phyloP scores from a whole-genome alignment of 2,113 vertebrate species.

The Gavia stellata region DNA sequence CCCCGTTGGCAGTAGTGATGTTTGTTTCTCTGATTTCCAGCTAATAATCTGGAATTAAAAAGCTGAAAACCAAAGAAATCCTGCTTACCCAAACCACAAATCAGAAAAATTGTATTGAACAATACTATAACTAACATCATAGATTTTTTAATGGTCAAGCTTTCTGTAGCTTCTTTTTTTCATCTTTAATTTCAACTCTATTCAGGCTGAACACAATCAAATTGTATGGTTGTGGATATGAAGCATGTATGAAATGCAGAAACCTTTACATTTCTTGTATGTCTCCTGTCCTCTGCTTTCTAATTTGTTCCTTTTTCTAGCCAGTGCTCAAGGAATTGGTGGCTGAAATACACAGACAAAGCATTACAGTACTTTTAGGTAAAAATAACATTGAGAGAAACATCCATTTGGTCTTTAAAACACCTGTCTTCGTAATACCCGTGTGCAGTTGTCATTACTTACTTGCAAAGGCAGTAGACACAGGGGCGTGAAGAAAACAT shows the following conservation, averaged over 20 bases:
- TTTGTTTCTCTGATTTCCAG: not conserved
- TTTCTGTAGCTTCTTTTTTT: not conserved
- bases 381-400: not conserved
- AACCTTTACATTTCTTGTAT: rapidly evolving
- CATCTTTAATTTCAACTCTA: not conserved
- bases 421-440: rapidly evolving
- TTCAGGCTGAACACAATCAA: not conserved
- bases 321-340: not conserved
- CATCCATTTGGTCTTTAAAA: not conserved
- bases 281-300: not conserved
- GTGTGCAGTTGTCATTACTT: rapidly evolving
- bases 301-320: not conserved
- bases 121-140: rapidly evolving
- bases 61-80: not conserved
- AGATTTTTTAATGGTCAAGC: not conserved
- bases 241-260: not conserved
- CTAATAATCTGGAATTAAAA: not conserved
- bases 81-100: not conserved
- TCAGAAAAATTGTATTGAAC: not conserved
- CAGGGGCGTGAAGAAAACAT: not conserved
- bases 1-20: rapidly evolving
- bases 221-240: not conserved
- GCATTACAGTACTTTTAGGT: not conserved
- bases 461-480: not conserved
- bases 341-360: not conserved